Base-by-base conservation (phyloP, 2,888 invertebrate species). In the Agriopis aurantiaria region DNA sequence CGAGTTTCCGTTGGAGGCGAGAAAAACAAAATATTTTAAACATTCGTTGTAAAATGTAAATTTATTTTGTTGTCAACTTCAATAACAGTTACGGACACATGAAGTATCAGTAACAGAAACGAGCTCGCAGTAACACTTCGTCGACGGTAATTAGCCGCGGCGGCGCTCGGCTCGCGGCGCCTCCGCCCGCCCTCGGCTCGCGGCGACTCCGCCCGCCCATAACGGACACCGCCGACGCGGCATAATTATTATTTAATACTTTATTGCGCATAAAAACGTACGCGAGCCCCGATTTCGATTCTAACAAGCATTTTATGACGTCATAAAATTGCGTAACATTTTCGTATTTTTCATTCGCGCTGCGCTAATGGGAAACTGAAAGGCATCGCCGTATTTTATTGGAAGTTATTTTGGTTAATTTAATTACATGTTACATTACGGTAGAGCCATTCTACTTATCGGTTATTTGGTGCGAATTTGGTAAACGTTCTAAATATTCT, bases 281-380 rank as follows among this genome's bases (percentile, higher is more conserved):
- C 71, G 70, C 71, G 73, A 69, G 60, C 61, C 68, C 63, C 74
- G 77, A 76, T 75, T 79, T 75, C 74, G 76, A 78, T 79, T 73
- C 80, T 76, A 81, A 80, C 80, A 77, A 80, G 79, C 79, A 74
- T 75, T 81, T 84, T 79, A 84, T 76, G 84, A 79, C 69, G 78
- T 75, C 68, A 81, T 84, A 79, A 83, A 84, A 82, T 69, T 70
- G 65, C 71, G 70, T 76, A 72, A 78, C 77, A 79, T 83, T 81
- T 76, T 74, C 78, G 69, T 69, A 77, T 78, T 77, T 79, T 76
- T 78, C 78, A 79, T 71, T 52, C 72, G 64, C 75, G 59, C 68
- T 65, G 74, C 69, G 77, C 76, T 84, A 84, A 84, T 82, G 81
- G 79, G 70, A 75, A 71, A 71, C 75, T 71, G 77, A 77, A 74